Conservation (phyloP, 2,113 vertebrate genomes). For the Neolamprologus hecqui region DNA sequence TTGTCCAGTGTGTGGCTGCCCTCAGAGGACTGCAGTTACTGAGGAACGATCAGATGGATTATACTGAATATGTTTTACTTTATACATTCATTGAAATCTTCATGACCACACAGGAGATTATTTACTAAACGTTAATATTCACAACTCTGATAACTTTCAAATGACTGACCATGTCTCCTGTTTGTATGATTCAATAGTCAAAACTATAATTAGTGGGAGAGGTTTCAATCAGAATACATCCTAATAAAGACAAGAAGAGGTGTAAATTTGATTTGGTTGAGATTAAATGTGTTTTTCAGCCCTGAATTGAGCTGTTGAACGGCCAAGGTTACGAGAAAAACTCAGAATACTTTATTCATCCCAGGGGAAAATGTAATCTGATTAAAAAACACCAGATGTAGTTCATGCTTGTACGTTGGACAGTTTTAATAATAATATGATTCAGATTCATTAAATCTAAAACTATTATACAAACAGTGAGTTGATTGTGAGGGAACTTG, state of each 20-base stretch:
- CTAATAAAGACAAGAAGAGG: not conserved
- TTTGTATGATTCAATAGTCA: not conserved
- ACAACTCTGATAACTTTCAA: not conserved
- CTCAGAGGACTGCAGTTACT: not conserved
- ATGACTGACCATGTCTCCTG: not conserved
- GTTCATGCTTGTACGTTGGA: not conserved
- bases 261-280: fast-evolving
- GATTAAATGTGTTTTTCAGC: not conserved
- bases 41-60: not conserved
- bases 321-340: not conserved
- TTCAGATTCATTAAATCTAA: not conserved
- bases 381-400: not conserved
- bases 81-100: not conserved
- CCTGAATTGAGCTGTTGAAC: not conserved
- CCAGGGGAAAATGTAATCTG: fast-evolving
- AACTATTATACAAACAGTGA: not conserved
- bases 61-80: not conserved
- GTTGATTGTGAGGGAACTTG: not conserved
- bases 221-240: not conserved
- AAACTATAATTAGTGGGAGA: not conserved
- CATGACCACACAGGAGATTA: fast-evolving
- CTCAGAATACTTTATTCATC: not conserved
- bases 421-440: not conserved
- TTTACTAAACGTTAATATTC: not conserved
- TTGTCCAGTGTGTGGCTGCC: fast-evolving